Evolutionary conservation across 2,888 invertebrate species (phyloP).

Genomic region (Platycnemis pennipes): DNA sequence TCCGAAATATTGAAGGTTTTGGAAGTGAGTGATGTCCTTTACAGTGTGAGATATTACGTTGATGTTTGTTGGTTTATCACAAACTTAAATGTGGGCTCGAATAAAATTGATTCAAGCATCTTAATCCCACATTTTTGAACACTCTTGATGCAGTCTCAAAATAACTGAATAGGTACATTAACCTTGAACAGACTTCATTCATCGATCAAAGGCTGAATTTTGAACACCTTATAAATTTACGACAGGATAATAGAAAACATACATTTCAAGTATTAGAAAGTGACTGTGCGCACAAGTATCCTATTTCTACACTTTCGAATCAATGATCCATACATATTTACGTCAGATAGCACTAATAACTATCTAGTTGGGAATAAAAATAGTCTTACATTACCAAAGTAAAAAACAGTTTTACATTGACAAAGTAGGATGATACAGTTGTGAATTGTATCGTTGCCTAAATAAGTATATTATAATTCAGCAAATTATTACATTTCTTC

Average conservation of each 20-base stretch:
- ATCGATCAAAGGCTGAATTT: neutral
- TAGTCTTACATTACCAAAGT: neutral
- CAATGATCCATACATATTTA: neutral
- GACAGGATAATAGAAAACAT: neutral
- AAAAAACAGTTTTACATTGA: no score
- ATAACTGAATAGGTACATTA: neutral
- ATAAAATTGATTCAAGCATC: neutral
- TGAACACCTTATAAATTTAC: neutral
- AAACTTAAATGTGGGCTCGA: neutral
- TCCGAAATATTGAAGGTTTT: neutral
- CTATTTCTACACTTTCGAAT: neutral
- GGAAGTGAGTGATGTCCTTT: neutral
- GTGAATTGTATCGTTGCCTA: no score
- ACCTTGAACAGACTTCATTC: neutral
- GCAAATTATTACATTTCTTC: no score
- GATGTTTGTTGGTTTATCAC: neutral
- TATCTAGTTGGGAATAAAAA: neutral
- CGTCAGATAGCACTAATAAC: neutral
- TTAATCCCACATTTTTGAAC: neutral
- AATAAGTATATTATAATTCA: no score
- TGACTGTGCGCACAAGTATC: neutral
- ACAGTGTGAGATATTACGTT: neutral
- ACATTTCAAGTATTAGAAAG: neutral
- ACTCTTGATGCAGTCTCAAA: neutral
- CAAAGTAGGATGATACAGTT: no score